Evolutionary conservation across 2,113 vertebrate species (phyloP).

Genomic region (Dicerorhinus sumatrensis): DNA sequence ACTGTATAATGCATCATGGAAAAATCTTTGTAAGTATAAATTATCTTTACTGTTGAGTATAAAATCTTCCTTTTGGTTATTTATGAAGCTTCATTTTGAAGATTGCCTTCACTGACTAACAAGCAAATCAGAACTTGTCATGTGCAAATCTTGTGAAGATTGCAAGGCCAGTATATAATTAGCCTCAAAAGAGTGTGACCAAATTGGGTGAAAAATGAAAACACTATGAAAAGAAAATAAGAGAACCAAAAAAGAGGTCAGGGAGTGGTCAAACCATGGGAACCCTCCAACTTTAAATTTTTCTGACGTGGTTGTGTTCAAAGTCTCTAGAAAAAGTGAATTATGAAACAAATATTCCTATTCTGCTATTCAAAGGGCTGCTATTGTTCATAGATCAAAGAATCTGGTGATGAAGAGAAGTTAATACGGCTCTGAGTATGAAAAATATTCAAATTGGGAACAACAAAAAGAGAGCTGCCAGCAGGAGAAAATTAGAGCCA

Average conservation of each 20-base stretch:
- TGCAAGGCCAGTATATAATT: constrained; percentile 82
- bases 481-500: background rate
- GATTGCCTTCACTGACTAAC: constrained; percentile 81
- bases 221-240: constrained; percentile 61
- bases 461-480: constrained; percentile 50
- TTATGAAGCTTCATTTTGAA: constrained; percentile 83
- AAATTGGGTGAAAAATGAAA: constrained; percentile 75
- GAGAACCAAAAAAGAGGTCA: constrained; percentile 56
- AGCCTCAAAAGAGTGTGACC: constrained; percentile 81
- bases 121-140: constrained; percentile 84
- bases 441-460: constrained; percentile 66
- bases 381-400: constrained; percentile 81
- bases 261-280: constrained; percentile 65
- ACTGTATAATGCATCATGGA: constrained; percentile 81
- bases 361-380: constrained; percentile 67
- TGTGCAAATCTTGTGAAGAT: constrained; percentile 84
- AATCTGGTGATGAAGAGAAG: constrained; percentile 69
- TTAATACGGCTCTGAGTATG: constrained; percentile 39
- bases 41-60: constrained; percentile 80
- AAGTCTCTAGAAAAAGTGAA: constrained; percentile 66
- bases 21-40: constrained; percentile 80
- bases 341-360: constrained; percentile 66
- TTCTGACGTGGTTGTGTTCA: constrained; percentile 58
- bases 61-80: constrained; percentile 81
- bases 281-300: constrained; percentile 24